A percentile compares a stretch with the other conserved stretches of the same genome.
phyloP scores from a whole-genome alignment of 2,113 vertebrate genomes.

The Stigmatopora nigra region DNA sequence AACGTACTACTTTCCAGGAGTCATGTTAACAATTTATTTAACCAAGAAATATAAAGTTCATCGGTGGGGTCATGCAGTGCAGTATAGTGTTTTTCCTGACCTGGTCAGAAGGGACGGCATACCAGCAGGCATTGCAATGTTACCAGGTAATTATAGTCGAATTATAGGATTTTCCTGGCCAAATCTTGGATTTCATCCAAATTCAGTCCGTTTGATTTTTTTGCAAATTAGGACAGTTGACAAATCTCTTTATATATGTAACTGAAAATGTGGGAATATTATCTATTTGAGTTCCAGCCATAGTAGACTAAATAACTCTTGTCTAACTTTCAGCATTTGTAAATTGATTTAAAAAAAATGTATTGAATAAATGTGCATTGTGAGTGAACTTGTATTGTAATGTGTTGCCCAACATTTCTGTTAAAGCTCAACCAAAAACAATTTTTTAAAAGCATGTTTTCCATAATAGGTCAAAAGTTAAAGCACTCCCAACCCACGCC shows the following conservation, averaged over 20 bases:
- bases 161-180: slow-evolving; percentile 22
- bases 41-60: no score
- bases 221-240: slow-evolving; percentile 32
- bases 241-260: slow-evolving; percentile 32
- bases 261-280: slow-evolving; percentile 37
- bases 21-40: no score
- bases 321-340: slow-evolving; percentile 12
- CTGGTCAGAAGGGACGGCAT: slow-evolving; percentile 1
- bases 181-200: slow-evolving; percentile 17
- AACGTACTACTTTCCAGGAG: no score
- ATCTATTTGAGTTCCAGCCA: slow-evolving; percentile 19
- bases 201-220: slow-evolving; percentile 29
- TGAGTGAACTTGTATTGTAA: neutral
- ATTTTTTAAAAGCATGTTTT: neutral
- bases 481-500: slow-evolving; percentile 2
- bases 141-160: slow-evolving; percentile 1
- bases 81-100: neutral
- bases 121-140: neutral
- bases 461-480: slow-evolving; percentile 53
- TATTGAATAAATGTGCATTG: slow-evolving; percentile 18
- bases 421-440: neutral
- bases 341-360: no score
- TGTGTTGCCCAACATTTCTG: slow-evolving; percentile 19
- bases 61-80: no score
- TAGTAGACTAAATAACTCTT: slow-evolving; percentile 29